Evolutionary conservation across 2,113 vertebrate species (phyloP), one percentile per base, ranked within the genome.

Genomic region (Ceratotherium simum): DNA sequence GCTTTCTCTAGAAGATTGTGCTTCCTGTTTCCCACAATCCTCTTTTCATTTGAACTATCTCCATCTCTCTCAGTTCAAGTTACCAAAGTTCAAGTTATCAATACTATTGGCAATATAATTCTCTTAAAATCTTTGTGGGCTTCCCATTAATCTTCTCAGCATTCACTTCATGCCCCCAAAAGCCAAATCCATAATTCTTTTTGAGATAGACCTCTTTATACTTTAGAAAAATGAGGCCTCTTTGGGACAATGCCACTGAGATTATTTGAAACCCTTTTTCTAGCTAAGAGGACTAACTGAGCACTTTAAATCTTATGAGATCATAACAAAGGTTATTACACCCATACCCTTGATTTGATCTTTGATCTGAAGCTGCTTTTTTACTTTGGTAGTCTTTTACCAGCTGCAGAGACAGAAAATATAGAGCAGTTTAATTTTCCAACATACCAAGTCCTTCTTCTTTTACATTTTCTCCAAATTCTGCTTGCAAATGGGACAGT

Each of bases 391-490:
- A 86, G 76, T 70, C 29, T 69, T 90, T 81, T 67, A 54, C 27
- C 16, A 81, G 5, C 33, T 96, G 6, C 69, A 65, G 73, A 93
- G 27, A 96, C 36, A 85, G 29, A 78, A 94, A 92, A 87, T 90
- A 85, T 51, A 80, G 69, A 84, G 36, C 4, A 60, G 5, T 86
- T 86, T 82, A 92, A 54, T 56, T 92, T 95, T 89, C 31, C 36
- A 92, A 75, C 1, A 17, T n/a, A 56, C 17, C 9, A 83, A 91
- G 31, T 91, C 51, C n/a, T 76, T 85, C 5, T 54, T 89, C 27
- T 82, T 90, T 85, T 58, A 75, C 62, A 64, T 76, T 96, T 92
- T 88, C 51, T 72, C 56, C 9, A 72, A 82, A 90, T 92, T 92
- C 65, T 92, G 17, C 54, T 84, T 91, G 36, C 29, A 94, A 69